Percentiles rank a stretch among this genome's conserved stretches.
These are phyloP conservation scores for Microplitis deprimator DNA, from an alignment of 2,888 invertebrate genomes.

Conservation along the genomic window DNA sequence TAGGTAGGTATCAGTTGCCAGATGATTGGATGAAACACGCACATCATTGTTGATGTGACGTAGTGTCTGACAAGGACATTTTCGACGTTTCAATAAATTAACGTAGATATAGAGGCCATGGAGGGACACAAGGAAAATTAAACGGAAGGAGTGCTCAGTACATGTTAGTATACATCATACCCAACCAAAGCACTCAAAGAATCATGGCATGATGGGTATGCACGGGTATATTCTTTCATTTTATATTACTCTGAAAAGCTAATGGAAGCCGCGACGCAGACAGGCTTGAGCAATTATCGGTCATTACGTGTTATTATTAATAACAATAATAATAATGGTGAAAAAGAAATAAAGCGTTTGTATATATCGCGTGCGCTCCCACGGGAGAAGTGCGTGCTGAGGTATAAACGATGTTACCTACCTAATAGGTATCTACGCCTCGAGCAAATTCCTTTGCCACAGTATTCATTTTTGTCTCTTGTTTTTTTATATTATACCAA, in stretches of 20 bases:
- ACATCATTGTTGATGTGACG: slow-evolving; percentile 28
- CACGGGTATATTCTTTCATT: neutral
- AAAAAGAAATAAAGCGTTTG: slow-evolving; percentile 45
- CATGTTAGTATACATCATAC: neutral
- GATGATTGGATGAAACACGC: slow-evolving; percentile 37
- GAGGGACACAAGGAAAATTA: neutral
- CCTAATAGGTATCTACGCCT: slow-evolving; percentile 69
- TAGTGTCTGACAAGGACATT: slow-evolving; percentile 30
- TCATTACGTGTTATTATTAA: slow-evolving; percentile 69
- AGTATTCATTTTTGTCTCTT: slow-evolving; percentile 19
- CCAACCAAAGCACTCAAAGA: too few relatives aligned
- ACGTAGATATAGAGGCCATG: slow-evolving; percentile 11
- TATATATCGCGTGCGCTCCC: slow-evolving; percentile 70
- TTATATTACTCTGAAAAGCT: slow-evolving; percentile 34
- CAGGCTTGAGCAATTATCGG: slow-evolving; percentile 70
- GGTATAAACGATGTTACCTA: slow-evolving; percentile 67
- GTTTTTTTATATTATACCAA: slow-evolving; percentile 10
- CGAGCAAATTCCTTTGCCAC: slow-evolving; percentile 63
- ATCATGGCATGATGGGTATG: neutral
- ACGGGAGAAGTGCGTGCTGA: slow-evolving; percentile 69
- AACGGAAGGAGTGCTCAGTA: slow-evolving; percentile 1
- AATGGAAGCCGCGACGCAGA: slow-evolving; percentile 68
- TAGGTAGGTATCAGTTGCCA: slow-evolving; percentile 1
- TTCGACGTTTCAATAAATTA: slow-evolving; percentile 26
- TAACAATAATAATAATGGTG: slow-evolving; percentile 64